Conservation (phyloP, 1,140 invertebrate genomes). For the Cotesia typhae region DNA sequence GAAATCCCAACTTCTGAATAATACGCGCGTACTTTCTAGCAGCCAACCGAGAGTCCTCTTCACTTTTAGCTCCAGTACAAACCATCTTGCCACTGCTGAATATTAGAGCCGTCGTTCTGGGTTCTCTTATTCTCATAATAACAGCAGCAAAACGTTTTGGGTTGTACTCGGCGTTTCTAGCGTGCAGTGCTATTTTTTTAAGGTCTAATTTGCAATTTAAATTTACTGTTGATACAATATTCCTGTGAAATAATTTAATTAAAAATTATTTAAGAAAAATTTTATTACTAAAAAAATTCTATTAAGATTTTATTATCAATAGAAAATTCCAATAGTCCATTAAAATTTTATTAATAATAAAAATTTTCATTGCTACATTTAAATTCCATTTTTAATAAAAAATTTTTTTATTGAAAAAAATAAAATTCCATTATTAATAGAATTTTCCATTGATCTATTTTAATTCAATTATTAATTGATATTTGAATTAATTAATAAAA, state of each 20-base stretch:
- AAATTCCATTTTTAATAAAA: no score
- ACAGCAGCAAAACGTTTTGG: conserved; percentile 99
- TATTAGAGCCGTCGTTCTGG: conserved; percentile 97
- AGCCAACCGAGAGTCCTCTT: conserved; percentile 95
- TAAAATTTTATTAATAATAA: no score
- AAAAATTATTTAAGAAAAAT: conserved; percentile 19
- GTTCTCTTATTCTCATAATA: conserved; percentile 99
- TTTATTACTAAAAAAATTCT: no score
- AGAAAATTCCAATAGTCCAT: no score
- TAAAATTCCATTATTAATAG: no score
- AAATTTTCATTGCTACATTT: no score
- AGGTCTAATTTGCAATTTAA: conserved; percentile 94
- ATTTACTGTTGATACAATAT: conserved; percentile 98
- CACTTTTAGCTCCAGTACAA: conserved; percentile 99
- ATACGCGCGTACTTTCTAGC: conserved; percentile 99
- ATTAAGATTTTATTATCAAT: no score
- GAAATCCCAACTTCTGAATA: conserved; percentile 98
- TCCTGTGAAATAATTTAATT: conserved; percentile 70
- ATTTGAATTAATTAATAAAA: no score
- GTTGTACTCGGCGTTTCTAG: conserved; percentile 99
- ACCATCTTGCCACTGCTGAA: conserved; percentile 99
- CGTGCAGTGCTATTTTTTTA: conserved; percentile 98
- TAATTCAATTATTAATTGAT: background rate
- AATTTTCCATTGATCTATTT: no score
- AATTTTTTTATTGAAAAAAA: no score